These are phyloP conservation scores for Pollachius pollachius DNA, from an alignment of 2,113 vertebrate genomes.

Conservation along the genomic window DNA sequence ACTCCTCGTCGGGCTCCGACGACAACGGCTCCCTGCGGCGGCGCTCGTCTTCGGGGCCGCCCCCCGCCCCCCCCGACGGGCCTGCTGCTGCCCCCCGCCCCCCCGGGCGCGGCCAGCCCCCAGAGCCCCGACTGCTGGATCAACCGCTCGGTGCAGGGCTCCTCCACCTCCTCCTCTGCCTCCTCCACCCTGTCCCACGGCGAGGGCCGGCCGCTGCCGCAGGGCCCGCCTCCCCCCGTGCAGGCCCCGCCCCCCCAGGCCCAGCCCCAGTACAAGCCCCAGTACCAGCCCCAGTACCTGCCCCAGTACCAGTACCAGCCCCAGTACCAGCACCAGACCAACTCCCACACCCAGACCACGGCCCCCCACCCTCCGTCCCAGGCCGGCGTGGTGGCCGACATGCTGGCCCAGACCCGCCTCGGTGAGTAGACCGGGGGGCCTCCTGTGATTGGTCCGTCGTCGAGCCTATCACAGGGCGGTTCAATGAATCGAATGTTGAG, in stretches of 20 bases:
- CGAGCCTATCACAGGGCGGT: too few relatives aligned
- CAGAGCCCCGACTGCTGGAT: conserved; percentile 95
- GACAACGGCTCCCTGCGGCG: conserved; percentile 87
- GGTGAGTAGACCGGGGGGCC: conserved; percentile 70
- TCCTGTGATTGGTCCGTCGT: neutral
- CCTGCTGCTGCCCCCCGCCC: conserved; percentile 50
- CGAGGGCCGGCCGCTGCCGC: conserved; percentile 82
- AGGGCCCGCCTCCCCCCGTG: conserved; percentile 68
- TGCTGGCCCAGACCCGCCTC: conserved; percentile 76
- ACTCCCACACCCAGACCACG: conserved; percentile 29
- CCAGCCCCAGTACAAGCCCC: conserved; percentile 64
- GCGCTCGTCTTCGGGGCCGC: conserved; percentile 79
- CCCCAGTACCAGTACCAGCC: conserved; percentile 32
- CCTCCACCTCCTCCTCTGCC: conserved; percentile 97
- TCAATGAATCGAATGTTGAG: too few relatives aligned
- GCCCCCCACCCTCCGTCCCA: neutral
- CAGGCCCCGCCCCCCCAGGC: conserved; percentile 40
- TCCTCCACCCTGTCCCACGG: conserved; percentile 97
- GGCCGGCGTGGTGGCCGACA: conserved; percentile 42
- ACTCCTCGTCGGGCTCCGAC: conserved; percentile 96
- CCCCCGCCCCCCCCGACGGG: conserved; percentile 60
- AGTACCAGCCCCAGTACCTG: conserved; percentile 22
- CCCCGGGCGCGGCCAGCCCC: conserved; percentile 59
- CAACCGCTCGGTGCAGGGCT: conserved; percentile 94
- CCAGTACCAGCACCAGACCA: conserved; percentile 15